A percentile compares a stretch with the other conserved stretches of the same genome.
These are phyloP conservation scores for Xestia sexstrigata DNA, from an alignment of 2,888 invertebrate species.

Conservation along the genomic window DNA sequence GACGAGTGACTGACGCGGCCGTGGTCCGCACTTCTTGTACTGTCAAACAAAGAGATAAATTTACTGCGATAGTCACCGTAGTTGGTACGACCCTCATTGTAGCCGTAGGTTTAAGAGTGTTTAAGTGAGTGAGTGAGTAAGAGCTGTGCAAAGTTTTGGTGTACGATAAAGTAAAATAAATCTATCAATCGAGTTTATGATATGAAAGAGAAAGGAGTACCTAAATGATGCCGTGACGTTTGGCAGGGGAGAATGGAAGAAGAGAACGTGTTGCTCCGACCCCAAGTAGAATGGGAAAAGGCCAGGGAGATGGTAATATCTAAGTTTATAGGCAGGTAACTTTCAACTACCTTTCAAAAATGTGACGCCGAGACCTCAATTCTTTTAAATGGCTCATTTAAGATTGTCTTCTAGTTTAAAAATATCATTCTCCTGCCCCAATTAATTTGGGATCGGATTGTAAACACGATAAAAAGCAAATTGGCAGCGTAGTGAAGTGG, in stretches of 20 bases:
- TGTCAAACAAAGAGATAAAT: conserved; percentile 18
- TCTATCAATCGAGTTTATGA: neutral
- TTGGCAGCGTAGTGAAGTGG: neutral
- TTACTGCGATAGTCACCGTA: too few species aligned
- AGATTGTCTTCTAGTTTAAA: neutral
- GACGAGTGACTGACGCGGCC: conserved; percentile 42
- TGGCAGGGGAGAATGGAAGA: too few species aligned
- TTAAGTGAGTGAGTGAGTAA: too few species aligned
- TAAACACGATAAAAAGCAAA: neutral
- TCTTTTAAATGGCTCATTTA: neutral
- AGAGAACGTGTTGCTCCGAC: too few species aligned
- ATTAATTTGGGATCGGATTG: neutral
- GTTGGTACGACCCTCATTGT: neutral
- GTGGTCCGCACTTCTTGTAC: conserved; percentile 25
- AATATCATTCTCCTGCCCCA: neutral
- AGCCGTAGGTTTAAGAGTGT: neutral
- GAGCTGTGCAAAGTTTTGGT: neutral
- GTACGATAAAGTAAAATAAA: neutral
- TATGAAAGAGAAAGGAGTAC: too few species aligned
- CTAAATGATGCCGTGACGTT: too few species aligned
- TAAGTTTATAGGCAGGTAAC: neutral
- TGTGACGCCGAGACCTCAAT: neutral
- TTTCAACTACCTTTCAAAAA: neutral
- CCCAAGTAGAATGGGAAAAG: too few species aligned
- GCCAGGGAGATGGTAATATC: too few species aligned